Evolutionary conservation across 2,888 invertebrate species (phyloP).

Genomic region (Cryptocheilus praepositus): DNA sequence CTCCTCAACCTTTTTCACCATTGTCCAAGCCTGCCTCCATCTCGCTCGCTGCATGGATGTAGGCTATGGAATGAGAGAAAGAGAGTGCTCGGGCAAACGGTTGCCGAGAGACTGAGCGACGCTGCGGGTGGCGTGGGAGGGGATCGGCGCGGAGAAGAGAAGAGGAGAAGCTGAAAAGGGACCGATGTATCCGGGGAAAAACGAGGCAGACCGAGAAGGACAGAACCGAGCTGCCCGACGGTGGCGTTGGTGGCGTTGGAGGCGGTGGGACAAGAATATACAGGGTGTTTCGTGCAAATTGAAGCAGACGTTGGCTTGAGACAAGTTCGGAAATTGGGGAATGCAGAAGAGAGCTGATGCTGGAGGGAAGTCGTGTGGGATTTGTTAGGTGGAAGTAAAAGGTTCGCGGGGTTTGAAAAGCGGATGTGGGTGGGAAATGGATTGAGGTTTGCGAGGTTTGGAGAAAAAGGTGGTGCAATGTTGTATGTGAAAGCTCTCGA

Average conservation of each 20-base stretch:
- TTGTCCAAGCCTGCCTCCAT: constrained; percentile 23
- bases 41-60: constrained; percentile 28
- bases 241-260: not conserved
- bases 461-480: too few species aligned
- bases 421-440: too few species aligned
- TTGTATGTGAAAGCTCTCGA: too few species aligned
- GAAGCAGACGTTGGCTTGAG: too few species aligned
- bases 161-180: constrained; percentile 1
- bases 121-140: constrained; percentile 43
- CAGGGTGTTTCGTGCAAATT: too few species aligned
- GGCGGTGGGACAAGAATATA: not conserved
- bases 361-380: too few species aligned
- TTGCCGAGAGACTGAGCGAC: constrained; percentile 44
- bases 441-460: too few species aligned
- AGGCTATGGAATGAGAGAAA: constrained; percentile 13
- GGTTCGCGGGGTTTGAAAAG: too few species aligned
- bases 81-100: constrained; percentile 28
- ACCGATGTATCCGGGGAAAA: constrained; percentile 8
- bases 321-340: too few species aligned
- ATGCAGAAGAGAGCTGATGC: too few species aligned
- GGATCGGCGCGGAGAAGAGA: constrained; percentile 15
- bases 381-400: too few species aligned
- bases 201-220: constrained; percentile 23
- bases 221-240: constrained; percentile 10
- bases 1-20: constrained; percentile 40